phyloP scores from a whole-genome alignment of 2,113 vertebrate species.

The Typhlomys cinereus region DNA sequence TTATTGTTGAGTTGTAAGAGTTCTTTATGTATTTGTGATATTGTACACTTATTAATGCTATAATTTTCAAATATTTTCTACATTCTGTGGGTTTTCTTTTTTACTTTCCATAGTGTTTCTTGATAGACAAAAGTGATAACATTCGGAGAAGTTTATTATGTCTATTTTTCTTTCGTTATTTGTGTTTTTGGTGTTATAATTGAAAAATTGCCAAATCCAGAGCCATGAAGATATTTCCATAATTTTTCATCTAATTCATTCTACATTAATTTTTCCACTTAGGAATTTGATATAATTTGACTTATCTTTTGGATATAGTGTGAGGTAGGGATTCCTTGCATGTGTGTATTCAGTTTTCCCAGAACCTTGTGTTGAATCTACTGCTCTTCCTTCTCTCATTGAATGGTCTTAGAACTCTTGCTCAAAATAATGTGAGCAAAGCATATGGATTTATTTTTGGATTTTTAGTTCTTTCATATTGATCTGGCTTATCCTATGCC shows the following conservation, averaged over 20 bases:
- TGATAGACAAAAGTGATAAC: constrained; percentile 7
- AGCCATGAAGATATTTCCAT: background rate
- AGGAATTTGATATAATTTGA: background rate
- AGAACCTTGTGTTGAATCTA: background rate
- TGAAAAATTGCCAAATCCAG: background rate
- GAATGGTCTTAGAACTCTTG: background rate
- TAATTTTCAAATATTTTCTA: constrained; percentile 27
- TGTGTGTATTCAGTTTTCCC: background rate
- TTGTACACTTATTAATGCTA: background rate
- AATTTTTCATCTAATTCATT: background rate
- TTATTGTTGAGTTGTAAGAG: constrained; percentile 16
- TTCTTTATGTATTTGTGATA: background rate
- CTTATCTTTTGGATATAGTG: background rate
- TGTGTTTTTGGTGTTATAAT: background rate
- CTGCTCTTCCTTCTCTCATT: background rate
- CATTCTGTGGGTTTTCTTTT: constrained; percentile 3
- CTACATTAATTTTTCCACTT: background rate
- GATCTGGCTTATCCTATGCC: background rate
- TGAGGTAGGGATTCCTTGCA: constrained; percentile 6
- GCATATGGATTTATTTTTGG: background rate
- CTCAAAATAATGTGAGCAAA: background rate
- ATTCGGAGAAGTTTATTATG: background rate
- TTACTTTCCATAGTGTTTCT: background rate
- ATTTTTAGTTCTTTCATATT: background rate
- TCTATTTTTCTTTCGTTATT: constrained; percentile 24